Percentiles rank a stretch among this genome's conserved stretches.
phyloP scores from a whole-genome alignment of 2,888 invertebrate species.

The Eurytoma californica region DNA sequence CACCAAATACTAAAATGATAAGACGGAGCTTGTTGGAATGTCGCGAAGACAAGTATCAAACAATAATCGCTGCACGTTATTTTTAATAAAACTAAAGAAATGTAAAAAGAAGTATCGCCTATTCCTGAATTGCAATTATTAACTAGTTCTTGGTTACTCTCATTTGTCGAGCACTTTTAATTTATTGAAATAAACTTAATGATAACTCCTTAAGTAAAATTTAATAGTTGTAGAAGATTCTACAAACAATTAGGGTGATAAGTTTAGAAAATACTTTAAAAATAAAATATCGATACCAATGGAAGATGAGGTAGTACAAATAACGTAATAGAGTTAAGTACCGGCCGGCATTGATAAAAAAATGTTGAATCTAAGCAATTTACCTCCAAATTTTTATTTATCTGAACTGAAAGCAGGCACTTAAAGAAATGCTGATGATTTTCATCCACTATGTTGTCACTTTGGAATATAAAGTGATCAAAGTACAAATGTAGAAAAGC shows the following conservation, averaged over 20 bases:
- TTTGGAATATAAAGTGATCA: conserved; percentile 23
- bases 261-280: background rate
- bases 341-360: conserved; percentile 50
- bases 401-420: conserved; percentile 52
- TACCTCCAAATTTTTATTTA: conserved; percentile 32
- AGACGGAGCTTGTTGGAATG: conserved; percentile 27
- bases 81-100: conserved; percentile 9
- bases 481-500: conserved; percentile 32
- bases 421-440: conserved; percentile 49
- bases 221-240: background rate
- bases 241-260: background rate
- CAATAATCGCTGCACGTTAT: conserved; percentile 34
- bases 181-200: conserved; percentile 8
- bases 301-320: conserved; percentile 55
- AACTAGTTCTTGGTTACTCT: conserved; percentile 47
- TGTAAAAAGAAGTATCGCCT: conserved; percentile 41
- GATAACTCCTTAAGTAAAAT: background rate
- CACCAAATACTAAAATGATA: conserved; percentile 10
- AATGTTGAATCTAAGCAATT: conserved; percentile 24
- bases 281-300: conserved; percentile 49
- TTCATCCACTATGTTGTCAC: conserved; percentile 15
- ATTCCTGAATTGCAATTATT: conserved; percentile 33
- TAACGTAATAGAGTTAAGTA: conserved; percentile 53
- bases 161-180: background rate
- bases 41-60: conserved; percentile 32